Evolutionary conservation across 2,797 vertebrate genomes (phyloP), one percentile per base, ranked within the genome.

Genomic region (Oreochromis mossambicus): DNA sequence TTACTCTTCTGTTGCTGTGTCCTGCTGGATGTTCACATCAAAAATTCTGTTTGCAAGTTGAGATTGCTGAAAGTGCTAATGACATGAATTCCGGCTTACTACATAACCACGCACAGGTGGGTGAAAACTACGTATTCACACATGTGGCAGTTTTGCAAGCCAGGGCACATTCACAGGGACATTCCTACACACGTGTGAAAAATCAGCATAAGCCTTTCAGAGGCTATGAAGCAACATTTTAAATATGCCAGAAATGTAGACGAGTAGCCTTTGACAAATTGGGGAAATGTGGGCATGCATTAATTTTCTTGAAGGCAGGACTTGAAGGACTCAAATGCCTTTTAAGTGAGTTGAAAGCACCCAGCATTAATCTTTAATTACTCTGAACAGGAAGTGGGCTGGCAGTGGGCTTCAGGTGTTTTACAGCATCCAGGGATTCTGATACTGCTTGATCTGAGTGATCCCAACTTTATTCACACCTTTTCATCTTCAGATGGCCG

Each of bases 161-260:
- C 85, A 85, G 77, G 26, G 11, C 83, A 55, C 81, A 58, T 90
- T 94, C 91, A 92, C 85, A 83, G 87, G 86, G 91, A 93, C 92
- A 92, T 95, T 94, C 89, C 93, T 86, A 90, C 89, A 90, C 91
- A 89, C 56, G 91, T 89, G 89, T 87, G 91, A 90, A 88, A 86
- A 89, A 87, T 75, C 52, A 21, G 41, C 48, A 52, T 10, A 66
- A 80, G 76, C 66, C 81, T 79, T 7, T 6, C 43, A n/a, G 66
- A 80, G 58, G 75, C 52, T 29, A 46, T 76, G 56, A 21, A 61
- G 79, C 61, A 38, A 85, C 77, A 21, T 29, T 85, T 76, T 29
- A 86, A 84, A 79, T 79, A 84, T 88, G 83, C 76, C 79, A 78
- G 32, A 56, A 32, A 90, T 86, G 15, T 83, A n/a, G 19, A 76